Base-by-base conservation (phyloP, 2,113 vertebrate genomes). In the Reinhardtius hippoglossoides region DNA sequence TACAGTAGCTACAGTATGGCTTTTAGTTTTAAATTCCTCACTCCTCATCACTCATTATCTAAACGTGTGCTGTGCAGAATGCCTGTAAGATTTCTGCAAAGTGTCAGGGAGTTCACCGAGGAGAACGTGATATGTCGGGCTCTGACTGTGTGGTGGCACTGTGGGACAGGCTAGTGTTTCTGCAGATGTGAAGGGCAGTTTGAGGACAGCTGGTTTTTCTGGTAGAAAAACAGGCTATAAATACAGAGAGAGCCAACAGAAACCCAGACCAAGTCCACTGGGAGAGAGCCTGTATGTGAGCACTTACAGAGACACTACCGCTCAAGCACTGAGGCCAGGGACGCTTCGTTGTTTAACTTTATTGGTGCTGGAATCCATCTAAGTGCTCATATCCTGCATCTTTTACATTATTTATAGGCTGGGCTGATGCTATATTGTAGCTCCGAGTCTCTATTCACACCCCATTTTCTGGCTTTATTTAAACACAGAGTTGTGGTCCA, bases 131-230 rank as follows among this genome's bases (percentile, higher is more conserved):
- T 73, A 52, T 67, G 59, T 73, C 61, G 35, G 42, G 68, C 15
- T 61, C 46, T 62, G 24, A 26, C 63, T 86, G 65, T 71, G 54
- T 26, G 58, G 69, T 80, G 76, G 81, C 76, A 84, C 74, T 76
- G 81, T 88, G 78, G 80, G 69, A 67, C 42, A 55, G 74, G 75
- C 59, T 78, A 23, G 69, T 79, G 78, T 88, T 80, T 78, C 78
- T 87, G 65, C 61, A 66, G 65, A 87, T 70, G 73, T 85, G 88
- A 91, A 92, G 92, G 92, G 87, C 89, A 89, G 82, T 88, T 92
- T 86, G 86, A 92, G 91, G 91, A 87, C 90, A 71, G 67, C 46
- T 67, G 68, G 72, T 74, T 59, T 54, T 58, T 85, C 77, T 14
- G 16, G 23, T 57, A 14, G 54, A 56, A 54, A 90, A 88, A 88